Base-by-base conservation (phyloP, 1,140 invertebrate genomes). In the Meloidogyne floridensis region DNA sequence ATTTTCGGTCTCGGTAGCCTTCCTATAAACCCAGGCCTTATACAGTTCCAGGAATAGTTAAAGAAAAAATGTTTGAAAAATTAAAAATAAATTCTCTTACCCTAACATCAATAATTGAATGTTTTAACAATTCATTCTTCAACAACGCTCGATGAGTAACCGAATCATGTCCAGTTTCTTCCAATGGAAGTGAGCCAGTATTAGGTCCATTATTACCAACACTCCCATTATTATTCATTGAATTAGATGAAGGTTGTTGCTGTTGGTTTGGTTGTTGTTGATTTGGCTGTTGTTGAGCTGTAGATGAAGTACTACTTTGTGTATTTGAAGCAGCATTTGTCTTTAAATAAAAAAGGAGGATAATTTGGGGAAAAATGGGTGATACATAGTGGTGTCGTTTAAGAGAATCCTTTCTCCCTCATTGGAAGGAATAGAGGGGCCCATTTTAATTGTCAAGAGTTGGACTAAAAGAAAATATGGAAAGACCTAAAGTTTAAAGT, bases 81-180 rank as follows among this genome's bases (percentile, higher is more conserved):
- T 5, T 20, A 72, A 81, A 72, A 51, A 85, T 51, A 88, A 11
- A 32, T 2, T 32, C 32, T 77, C 86, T 71, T 47, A 89, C 85
- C 75, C 87, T 69, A 72, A 89, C 89, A 81, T 90, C 89, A 74
- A 87, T 86, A 77, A 90, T 90, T 15, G 75, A 84, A 54, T 89
- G 88, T 54, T 87, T 81, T 6, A 89, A 86, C 69, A 89, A 80
- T 75, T 89, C 88, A 77, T 89, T 89, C 15, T 85, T 83, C 1
- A 89, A 79, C 18, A 89, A 72, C 3, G 89, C 88, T 72, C 85
- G 18, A 51, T 88, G 81, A 10, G 89, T 90, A 5, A 87, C 59
- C 53, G 80, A 72, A 72, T 90, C 88, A 70, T 89, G 88, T 10
- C 79, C 51, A 11, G 77, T 56, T 71, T 89, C 88, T 43, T 89